Conservation (phyloP, 2,113 vertebrate species). For the Phrynocephalus versicolor region DNA sequence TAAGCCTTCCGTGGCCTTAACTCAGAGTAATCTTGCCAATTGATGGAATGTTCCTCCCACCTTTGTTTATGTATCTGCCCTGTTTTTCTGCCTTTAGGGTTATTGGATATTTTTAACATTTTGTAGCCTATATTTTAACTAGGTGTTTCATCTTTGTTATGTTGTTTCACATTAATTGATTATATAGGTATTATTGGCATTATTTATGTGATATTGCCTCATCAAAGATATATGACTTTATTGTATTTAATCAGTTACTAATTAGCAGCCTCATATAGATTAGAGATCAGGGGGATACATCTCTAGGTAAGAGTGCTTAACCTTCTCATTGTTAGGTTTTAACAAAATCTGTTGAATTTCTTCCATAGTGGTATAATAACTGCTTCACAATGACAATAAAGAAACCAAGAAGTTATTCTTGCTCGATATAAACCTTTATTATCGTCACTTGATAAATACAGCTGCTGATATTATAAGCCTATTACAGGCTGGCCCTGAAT, state of each 20-base stretch:
- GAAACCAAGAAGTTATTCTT: background rate
- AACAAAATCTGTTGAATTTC: background rate
- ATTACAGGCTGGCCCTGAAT: background rate
- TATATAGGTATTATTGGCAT: too few relatives aligned
- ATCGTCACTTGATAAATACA: background rate
- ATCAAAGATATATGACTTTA: too few relatives aligned
- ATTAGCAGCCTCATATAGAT: background rate
- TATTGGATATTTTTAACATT: too few relatives aligned
- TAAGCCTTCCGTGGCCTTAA: too few relatives aligned
- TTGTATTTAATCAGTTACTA: background rate
- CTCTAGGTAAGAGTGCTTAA: background rate
- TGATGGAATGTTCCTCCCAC: too few relatives aligned
- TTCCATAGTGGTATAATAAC: background rate
- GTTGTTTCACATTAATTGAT: too few relatives aligned
- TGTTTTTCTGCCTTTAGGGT: too few relatives aligned
- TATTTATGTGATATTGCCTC: too few relatives aligned
- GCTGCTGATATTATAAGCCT: background rate
- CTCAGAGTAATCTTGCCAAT: too few relatives aligned
- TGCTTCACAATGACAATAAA: background rate
- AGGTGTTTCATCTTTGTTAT: too few relatives aligned
- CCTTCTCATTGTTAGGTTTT: background rate
- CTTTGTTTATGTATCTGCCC: too few relatives aligned
- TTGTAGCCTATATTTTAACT: too few relatives aligned
- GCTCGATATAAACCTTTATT: background rate
- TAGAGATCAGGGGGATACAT: background rate